Conservation (phyloP, 2,113 vertebrate species). For the Corydoras maculifer region DNA sequence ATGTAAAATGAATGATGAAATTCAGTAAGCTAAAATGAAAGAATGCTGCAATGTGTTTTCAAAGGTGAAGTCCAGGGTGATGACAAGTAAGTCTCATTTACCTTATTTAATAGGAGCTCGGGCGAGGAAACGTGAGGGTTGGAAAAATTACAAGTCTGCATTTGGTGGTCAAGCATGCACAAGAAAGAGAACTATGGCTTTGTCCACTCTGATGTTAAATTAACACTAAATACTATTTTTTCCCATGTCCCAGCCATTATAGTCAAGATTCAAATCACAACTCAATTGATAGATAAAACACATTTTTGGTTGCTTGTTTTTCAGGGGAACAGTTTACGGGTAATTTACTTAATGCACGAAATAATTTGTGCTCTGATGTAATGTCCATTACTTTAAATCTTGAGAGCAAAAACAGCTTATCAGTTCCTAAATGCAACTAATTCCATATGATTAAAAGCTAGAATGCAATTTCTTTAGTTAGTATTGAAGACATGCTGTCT, state of each 20-base stretch:
- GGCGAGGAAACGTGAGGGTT: conserved; percentile 58
- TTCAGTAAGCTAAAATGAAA: conserved; percentile 68
- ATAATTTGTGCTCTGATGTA: conserved; percentile 65
- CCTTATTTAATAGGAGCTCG: conserved; percentile 58
- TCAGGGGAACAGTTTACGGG: conserved; percentile 61
- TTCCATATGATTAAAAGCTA: conserved; percentile 61
- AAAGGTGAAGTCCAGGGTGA: conserved; percentile 68
- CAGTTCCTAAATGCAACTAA: conserved; percentile 60
- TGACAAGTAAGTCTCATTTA: conserved; percentile 58
- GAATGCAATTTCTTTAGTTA: conserved; percentile 55
- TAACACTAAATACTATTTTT: conserved; percentile 49
- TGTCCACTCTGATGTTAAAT: conserved; percentile 47
- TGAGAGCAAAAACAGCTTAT: conserved; percentile 60
- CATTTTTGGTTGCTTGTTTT: conserved; percentile 45
- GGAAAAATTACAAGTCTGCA: conserved; percentile 58
- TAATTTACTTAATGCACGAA: conserved; percentile 64
- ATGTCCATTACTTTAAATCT: conserved; percentile 65
- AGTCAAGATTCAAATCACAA: conserved; percentile 60
- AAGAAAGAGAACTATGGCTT: conserved; percentile 41
- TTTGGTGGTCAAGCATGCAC: conserved; percentile 38
- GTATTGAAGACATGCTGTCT: conserved; percentile 54
- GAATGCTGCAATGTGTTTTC: conserved; percentile 56
- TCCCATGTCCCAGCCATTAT: conserved; percentile 60
- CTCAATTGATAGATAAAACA: too few relatives aligned
- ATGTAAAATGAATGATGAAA: conserved; percentile 73